Base-by-base conservation (phyloP, 2,113 vertebrate species). In the Motacilla tschutschensis region DNA sequence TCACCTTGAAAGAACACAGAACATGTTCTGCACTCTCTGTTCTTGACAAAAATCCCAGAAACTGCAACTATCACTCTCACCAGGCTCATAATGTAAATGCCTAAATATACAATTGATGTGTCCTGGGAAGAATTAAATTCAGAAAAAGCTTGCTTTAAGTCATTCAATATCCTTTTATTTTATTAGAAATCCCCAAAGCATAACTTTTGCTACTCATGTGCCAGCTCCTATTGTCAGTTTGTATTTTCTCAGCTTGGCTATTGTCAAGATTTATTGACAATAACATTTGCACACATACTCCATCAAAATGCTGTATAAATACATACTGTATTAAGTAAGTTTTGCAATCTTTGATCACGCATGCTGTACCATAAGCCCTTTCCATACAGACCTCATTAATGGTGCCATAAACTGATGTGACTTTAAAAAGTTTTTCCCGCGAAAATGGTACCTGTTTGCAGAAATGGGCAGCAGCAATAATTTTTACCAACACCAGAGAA, bases 161-260 rank as follows among this genome's bases (percentile, higher is more conserved):
- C 17, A 76, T 64, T 58, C 24, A 51, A 19, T 66, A 69, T 51
- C 28, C 72, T 83, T 74, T 78, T 57, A 63, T 74, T 57, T 62
- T 76, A 86, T 84, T 70, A 86, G 51, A 79, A 86, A 84, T 74
- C 64, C 40, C 64, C 9, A 12, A 24, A 77, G 79, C 20, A 51
- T 28, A 77, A 63, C 66, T 53, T 72, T 28, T 33, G 44, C 48
- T 77, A 74, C 31, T 79, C 36, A 35, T 2, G 2, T 38, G 40
- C 36, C 67, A 88, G 46, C 53, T 82, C 36, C 57, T 74, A 17
- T 51, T 51, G 40, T 75, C 73, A 75, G 54, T 47, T 86, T 35
- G 35, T 72, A 70, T 85, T 90, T 82, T 83, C 54, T 79, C 90
- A 88, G 31, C 50, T 66, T 84, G 84, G 67, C 12, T 76, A 82